Conservation (phyloP, 2,113 vertebrate genomes). For the Malurus cyaneus region DNA sequence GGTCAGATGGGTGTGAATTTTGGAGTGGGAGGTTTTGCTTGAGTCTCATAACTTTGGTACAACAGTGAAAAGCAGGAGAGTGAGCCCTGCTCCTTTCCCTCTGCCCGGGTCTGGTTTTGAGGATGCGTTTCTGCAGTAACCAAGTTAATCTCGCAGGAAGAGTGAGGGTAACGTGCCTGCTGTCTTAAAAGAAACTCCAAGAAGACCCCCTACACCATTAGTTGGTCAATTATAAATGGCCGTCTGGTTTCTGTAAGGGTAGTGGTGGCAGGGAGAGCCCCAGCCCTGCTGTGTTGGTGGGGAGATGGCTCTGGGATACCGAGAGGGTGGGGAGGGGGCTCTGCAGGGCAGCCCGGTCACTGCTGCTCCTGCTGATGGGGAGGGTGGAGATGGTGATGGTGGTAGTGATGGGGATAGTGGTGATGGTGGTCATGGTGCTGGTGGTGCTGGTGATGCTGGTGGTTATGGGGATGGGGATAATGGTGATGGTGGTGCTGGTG, state of each 20-base stretch:
- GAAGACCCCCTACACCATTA: neutral
- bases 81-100: neutral
- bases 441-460: too few species aligned
- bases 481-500: too few species aligned
- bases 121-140: neutral
- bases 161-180: rapidly evolving
- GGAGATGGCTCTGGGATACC: neutral
- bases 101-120: neutral
- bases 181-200: neutral
- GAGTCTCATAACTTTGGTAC: neutral
- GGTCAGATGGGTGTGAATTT: neutral
- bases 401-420: too few species aligned
- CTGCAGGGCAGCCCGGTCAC: neutral
- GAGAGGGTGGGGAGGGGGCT: neutral
- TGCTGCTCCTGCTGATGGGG: neutral
- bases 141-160: neutral
- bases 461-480: too few species aligned
- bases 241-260: neutral
- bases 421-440: too few species aligned
- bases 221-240: neutral
- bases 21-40: neutral
- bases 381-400: too few species aligned
- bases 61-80: neutral
- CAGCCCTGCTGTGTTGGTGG: neutral
- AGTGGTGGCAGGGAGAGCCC: neutral